A percentile compares a stretch with the other conserved stretches of the same genome.
These are phyloP conservation scores for Calosoma granatense DNA, from an alignment of 1,140 invertebrate genomes.

Conservation along the genomic window DNA sequence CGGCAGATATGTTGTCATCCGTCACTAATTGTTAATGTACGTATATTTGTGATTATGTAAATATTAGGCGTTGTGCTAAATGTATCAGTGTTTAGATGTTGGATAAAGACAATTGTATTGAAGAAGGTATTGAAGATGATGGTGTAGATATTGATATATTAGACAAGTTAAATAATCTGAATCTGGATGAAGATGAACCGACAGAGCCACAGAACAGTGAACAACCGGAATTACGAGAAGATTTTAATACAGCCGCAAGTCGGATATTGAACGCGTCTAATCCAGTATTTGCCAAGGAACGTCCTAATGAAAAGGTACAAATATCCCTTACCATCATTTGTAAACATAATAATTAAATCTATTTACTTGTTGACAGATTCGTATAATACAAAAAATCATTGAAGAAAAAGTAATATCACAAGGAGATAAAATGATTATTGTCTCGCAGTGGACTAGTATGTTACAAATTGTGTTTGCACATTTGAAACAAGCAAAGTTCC, in stretches of 20 bases:
- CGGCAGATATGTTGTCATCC: conserved; percentile 86
- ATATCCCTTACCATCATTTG: background rate
- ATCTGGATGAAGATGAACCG: conserved; percentile 23
- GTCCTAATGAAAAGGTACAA: conserved; percentile 49
- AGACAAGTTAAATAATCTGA: conserved; percentile 31
- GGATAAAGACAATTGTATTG: conserved; percentile 36
- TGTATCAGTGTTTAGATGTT: conserved; percentile 40
- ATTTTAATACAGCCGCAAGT: conserved; percentile 31
- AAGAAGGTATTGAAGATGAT: conserved; percentile 28
- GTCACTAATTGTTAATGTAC: conserved; percentile 56
- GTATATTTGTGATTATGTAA: conserved; percentile 10
- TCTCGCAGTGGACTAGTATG: conserved; percentile 80
- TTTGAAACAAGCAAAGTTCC: conserved; percentile 41
- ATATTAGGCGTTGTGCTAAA: conserved; percentile 5
- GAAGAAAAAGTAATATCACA: conserved; percentile 41
- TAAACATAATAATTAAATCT: conserved; percentile 1
- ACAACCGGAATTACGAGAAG: conserved; percentile 19
- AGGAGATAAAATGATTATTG: conserved; percentile 68
- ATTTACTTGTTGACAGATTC: conserved; percentile 38
- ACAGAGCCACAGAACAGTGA: conserved; percentile 13
- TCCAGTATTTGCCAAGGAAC: conserved; percentile 53
- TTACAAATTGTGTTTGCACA: conserved; percentile 55
- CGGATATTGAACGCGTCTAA: conserved; percentile 50
- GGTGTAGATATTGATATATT: conserved; percentile 33
- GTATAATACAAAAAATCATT: conserved; percentile 46